These are phyloP conservation scores for Poecile atricapillus DNA, from an alignment of 2,113 vertebrate species.

Conservation along the genomic window DNA sequence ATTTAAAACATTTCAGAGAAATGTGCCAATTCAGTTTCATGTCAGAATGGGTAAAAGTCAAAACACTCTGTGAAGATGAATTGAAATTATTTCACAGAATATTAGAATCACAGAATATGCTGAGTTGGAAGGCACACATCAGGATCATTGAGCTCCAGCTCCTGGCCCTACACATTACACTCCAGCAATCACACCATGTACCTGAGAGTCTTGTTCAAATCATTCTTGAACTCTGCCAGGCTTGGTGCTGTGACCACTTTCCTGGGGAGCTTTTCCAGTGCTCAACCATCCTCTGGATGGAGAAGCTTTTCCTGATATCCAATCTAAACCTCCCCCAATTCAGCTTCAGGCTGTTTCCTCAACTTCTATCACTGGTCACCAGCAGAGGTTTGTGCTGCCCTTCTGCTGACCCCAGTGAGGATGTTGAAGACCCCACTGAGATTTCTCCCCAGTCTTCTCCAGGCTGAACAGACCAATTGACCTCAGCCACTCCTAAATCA, in stretches of 20 bases:
- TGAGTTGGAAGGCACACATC: not conserved
- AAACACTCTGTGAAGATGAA: not conserved
- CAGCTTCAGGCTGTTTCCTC: not conserved
- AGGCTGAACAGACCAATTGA: not conserved
- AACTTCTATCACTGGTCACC: not conserved
- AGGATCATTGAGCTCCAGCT: not conserved
- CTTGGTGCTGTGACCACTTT: not conserved
- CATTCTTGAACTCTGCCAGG: not conserved
- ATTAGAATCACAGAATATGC: not conserved
- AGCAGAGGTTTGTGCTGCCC: not conserved
- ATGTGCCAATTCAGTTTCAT: not conserved
- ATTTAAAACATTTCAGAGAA: not conserved
- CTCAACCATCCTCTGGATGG: not conserved
- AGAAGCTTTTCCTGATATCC: not conserved
- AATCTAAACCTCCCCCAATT: not conserved
- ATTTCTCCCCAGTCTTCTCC: not conserved
- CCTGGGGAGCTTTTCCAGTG: not conserved
- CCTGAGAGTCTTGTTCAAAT: not conserved
- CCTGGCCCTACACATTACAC: not conserved
- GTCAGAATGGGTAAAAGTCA: not conserved
- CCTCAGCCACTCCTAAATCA: fast-evolving
- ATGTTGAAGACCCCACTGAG: not conserved
- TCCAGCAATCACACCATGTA: not conserved
- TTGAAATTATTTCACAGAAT: not conserved
- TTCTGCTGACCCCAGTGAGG: not conserved